These are phyloP conservation scores for Sinonovacula constricta DNA, from an alignment of 1,140 invertebrate species.

Conservation along the genomic window DNA sequence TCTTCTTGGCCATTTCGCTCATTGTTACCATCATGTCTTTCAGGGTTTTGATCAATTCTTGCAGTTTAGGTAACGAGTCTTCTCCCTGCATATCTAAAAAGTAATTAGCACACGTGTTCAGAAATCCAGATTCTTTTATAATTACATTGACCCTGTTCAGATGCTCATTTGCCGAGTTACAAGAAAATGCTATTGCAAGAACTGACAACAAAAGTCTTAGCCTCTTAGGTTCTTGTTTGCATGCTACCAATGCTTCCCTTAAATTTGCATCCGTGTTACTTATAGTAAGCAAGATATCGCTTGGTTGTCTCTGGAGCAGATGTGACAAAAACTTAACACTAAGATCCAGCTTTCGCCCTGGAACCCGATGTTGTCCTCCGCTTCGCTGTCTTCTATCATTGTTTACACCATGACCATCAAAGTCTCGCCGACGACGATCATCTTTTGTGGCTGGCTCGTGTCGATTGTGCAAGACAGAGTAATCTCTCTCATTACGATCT, in stretches of 20 bases:
- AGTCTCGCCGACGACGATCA: too few relatives aligned
- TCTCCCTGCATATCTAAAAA: constrained; percentile 35
- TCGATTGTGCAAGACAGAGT: too few relatives aligned
- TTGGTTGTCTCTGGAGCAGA: constrained; percentile 10
- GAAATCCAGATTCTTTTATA: constrained; percentile 29
- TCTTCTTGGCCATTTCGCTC: constrained; percentile 8
- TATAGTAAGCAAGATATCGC: constrained; percentile 25
- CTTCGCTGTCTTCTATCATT: too few relatives aligned
- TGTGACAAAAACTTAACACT: constrained; percentile 1
- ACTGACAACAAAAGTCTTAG: constrained; percentile 20
- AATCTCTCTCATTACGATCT: too few relatives aligned
- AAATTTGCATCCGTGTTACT: constrained; percentile 12
- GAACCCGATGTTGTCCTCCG: too few relatives aligned
- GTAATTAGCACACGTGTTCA: constrained; percentile 8
- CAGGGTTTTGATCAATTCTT: constrained; percentile 12
- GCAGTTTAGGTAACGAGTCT: neutral
- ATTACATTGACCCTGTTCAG: constrained; percentile 22
- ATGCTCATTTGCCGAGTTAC: constrained; percentile 25
- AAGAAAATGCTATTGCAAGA: constrained; percentile 27
- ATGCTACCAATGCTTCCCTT: constrained; percentile 8
- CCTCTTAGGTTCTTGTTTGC: neutral
- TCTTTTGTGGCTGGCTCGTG: too few relatives aligned
- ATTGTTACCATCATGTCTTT: constrained; percentile 29
- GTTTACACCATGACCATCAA: too few relatives aligned
- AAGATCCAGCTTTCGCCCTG: neutral